Evolutionary conservation across 1,140 invertebrate species (phyloP), one percentile per base, ranked within the genome.

Genomic region (Anoplolepis gracilipes): DNA sequence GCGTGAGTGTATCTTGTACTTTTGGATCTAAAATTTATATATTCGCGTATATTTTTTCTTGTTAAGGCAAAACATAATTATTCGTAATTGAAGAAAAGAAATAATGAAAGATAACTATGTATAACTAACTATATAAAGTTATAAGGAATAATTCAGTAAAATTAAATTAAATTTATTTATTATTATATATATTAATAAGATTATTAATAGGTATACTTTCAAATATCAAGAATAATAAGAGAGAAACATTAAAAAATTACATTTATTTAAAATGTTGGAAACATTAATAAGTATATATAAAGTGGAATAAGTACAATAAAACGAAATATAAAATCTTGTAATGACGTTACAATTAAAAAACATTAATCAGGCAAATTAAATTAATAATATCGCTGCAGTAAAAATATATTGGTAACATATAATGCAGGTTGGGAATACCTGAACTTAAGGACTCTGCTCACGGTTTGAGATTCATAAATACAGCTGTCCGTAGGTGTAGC

Each of bases 381-480:
- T 78, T 78, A 78, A 33, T 33, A n/a, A 62, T 13, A 53, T 25
- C 16, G 10, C 19, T 28, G 22, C 25, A 25, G n/a, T 13, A 69
- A 79, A 79, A 69, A 67, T 65, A 42, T 49, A 59, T 67, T 25
- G 4, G 16, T 79, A 8, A 78, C 28, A 10, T 67, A 30, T n/a
- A n/a, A 42, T 5, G 13, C 28, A 30, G 33, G 88, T 88, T 86
- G 86, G 87, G 90, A 87, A 81, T 86, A 84, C 84, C 85, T 46
- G 72, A 70, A 19, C 55, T 61, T 42, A 49, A 28, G 46, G 55
- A 77, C 28, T 87, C 67, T 28, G 65, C 53, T 88, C 89, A 65
- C 87, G 84, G 75, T 7, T 49, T 28, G 91, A 91, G 91, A 93
- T 92, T 87, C 88, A 92, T 93, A 92, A 93, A 93, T 93, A 92